Evolutionary conservation across 2,113 vertebrate genomes (phyloP), one percentile per base, ranked within the genome.

Genomic region (Setophaga kirtlandii): DNA sequence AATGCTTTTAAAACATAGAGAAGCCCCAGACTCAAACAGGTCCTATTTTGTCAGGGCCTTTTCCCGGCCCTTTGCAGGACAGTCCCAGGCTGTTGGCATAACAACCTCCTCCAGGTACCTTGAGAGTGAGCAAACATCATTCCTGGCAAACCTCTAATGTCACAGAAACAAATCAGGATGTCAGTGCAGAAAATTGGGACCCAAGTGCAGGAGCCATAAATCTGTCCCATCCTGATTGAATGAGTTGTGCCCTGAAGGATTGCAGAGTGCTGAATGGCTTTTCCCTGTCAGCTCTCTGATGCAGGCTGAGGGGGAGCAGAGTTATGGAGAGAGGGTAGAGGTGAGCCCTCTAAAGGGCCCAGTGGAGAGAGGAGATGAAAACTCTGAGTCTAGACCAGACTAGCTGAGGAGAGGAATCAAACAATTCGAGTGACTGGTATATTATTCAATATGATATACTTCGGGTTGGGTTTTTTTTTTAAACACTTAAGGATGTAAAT

Each of bases 131-230:
- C 90, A 95, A 94, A 90, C 88, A 84, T 28, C 4, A 0, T 82
- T 93, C 65, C 83, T 68, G 62, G 75, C 69, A 96, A 95, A 28
- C 28, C 82, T 78, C 87, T 91, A 69, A 82, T 87, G 93, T 69
- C 96, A 96, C 95, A 81, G 88, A 95, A 96, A 97, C 95, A 97
- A 95, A 97, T 96, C 94, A 96, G 95, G 52, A 94, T 96, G 94
- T 94, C 96, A 96, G 94, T 28, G 87, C 74, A 92, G 94, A 96
- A 96, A 96, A 97, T 94, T 93, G 93, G 89, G 88, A 96, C 74
- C 83, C 88, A 71, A 94, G 94, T 44, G 62, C 21, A 92, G 55
- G 63, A 92, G 91, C 59, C 77, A 77, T 96, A 91, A 97, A 97
- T 97, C 90, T 73, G 77, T 89, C 74, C 76, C 93, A 91, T 87